Conservation (phyloP, 2,797 vertebrate species). For the Phoxinus dragarum region DNA sequence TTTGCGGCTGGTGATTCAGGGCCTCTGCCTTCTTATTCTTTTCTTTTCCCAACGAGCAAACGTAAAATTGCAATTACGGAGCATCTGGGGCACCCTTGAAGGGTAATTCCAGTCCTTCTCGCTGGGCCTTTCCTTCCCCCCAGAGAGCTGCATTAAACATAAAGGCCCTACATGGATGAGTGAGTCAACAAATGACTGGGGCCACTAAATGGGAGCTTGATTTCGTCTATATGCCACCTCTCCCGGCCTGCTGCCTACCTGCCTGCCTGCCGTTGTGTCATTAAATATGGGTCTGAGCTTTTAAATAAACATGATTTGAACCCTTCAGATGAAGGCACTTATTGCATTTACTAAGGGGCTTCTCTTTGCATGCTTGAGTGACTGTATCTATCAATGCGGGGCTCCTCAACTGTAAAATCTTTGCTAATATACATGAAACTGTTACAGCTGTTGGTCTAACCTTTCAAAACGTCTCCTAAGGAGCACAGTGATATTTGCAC, state of each 20-base stretch:
- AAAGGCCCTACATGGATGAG: slow-evolving; percentile 86
- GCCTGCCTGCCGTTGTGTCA: slow-evolving; percentile 71
- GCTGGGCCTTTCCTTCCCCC: slow-evolving; percentile 64
- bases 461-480: slow-evolving; percentile 84
- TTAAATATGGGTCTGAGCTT: slow-evolving; percentile 75
- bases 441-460: slow-evolving; percentile 86
- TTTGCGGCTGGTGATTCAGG: slow-evolving; percentile 72
- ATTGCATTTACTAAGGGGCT: slow-evolving; percentile 81
- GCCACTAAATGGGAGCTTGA: slow-evolving; percentile 81
- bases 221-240: slow-evolving; percentile 72
- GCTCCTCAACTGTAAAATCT: slow-evolving; percentile 74
- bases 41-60: slow-evolving; percentile 60
- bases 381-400: slow-evolving; percentile 76
- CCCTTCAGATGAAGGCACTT: slow-evolving; percentile 69
- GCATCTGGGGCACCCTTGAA: slow-evolving; percentile 78
- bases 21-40: slow-evolving; percentile 49
- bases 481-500: slow-evolving; percentile 88
- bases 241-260: slow-evolving; percentile 63
- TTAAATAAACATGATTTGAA: slow-evolving; percentile 86
- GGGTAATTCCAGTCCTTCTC: slow-evolving; percentile 72
- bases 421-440: slow-evolving; percentile 81
- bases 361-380: slow-evolving; percentile 79
- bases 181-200: slow-evolving; percentile 87
- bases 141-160: slow-evolving; percentile 85
- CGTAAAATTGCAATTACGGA: slow-evolving; percentile 75